Evolutionary conservation across 2,797 vertebrate species (phyloP).

Genomic region (Mormyrops boulengeri): DNA sequence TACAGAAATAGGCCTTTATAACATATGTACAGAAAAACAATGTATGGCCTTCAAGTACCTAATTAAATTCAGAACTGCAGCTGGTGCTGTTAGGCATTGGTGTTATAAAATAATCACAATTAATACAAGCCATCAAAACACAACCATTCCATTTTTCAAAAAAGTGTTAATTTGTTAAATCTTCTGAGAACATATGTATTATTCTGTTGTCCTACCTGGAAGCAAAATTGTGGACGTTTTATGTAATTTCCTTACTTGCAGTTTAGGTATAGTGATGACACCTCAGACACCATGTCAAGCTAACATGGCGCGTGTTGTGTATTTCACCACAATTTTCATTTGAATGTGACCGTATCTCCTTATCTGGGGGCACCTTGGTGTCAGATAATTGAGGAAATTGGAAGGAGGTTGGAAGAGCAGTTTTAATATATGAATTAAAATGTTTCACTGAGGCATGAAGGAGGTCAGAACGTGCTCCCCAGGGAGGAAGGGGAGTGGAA

Average conservation of each 20-base stretch:
- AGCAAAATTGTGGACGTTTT: not conserved
- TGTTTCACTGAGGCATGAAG: slow-evolving; percentile 7
- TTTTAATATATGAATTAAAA: slow-evolving; percentile 13
- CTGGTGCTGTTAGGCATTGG: not conserved
- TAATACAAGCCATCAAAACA: not conserved
- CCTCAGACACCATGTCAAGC: not conserved
- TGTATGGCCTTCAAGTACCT: not conserved
- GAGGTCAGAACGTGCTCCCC: slow-evolving; percentile 2
- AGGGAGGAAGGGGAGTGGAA: not conserved
- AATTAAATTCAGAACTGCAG: slow-evolving; percentile 6
- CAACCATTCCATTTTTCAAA: not conserved
- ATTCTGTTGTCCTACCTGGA: not conserved
- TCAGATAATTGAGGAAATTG: not conserved
- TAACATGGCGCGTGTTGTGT: not conserved
- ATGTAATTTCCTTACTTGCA: not conserved
- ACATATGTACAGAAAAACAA: not conserved
- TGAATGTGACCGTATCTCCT: not conserved
- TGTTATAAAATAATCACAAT: not conserved
- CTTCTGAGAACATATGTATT: not conserved
- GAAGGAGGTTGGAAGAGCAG: not conserved
- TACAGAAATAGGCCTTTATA: not conserved
- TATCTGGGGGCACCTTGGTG: slow-evolving; percentile 1
- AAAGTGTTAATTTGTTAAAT: not conserved
- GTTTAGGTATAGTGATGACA: not conserved
- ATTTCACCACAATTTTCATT: not conserved